Conservation (phyloP, 2,113 vertebrate species). For the Callorhinus ursinus region DNA sequence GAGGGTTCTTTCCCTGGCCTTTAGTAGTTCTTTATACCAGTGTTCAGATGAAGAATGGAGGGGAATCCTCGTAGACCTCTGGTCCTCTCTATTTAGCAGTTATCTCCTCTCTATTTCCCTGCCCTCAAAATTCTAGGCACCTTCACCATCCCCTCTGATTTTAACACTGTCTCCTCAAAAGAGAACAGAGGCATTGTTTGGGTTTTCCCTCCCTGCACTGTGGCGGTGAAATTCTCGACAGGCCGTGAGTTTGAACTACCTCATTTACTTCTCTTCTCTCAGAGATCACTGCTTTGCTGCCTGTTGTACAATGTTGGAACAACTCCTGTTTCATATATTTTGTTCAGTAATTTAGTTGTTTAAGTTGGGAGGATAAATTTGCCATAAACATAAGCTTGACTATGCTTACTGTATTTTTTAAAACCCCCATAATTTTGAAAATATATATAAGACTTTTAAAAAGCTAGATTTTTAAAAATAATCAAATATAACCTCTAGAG, state of each 20-base stretch:
- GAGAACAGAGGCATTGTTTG: not conserved
- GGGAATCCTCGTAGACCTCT: not conserved
- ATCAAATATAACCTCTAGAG: not conserved
- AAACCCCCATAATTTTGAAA: not conserved
- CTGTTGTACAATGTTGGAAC: not conserved
- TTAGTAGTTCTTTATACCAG: not conserved
- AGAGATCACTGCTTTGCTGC: not conserved
- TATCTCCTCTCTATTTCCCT: not conserved
- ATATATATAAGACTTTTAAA: not conserved
- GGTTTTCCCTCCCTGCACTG: not conserved
- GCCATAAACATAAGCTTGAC: not conserved
- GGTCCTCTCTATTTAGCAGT: not conserved
- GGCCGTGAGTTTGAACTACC: not conserved
- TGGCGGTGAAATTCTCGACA: not conserved
- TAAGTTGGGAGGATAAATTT: not conserved
- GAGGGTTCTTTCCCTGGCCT: not conserved
- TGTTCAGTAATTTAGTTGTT: slow-evolving; percentile 12
- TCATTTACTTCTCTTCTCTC: slow-evolving; percentile 19
- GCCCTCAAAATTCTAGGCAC: not conserved
- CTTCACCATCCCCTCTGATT: not conserved
- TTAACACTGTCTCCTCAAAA: not conserved
- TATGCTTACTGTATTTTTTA: not conserved
- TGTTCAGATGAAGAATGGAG: not conserved
- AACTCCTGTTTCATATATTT: not conserved
- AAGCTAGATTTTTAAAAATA: not conserved